Conservation (phyloP, 2,797 vertebrate genomes). For the Champsocephalus gunnari region DNA sequence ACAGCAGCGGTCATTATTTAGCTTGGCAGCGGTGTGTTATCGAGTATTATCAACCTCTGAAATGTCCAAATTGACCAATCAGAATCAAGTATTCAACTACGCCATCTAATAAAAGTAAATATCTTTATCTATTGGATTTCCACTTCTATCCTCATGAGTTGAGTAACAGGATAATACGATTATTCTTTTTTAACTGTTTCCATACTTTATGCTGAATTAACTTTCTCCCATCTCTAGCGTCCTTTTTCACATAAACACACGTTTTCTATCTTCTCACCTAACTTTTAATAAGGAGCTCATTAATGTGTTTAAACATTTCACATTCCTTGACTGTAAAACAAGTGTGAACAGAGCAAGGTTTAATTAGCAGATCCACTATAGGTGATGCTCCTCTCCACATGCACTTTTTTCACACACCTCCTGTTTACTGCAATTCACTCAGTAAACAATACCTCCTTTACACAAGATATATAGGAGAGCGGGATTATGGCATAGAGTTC, state of each 20-base stretch:
- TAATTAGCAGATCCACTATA: constrained; percentile 31
- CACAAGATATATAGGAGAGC: constrained; percentile 23
- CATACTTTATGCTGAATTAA: not conserved
- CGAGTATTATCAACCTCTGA: too few relatives aligned
- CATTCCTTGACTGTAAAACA: constrained; percentile 15
- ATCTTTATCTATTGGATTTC: constrained; percentile 9
- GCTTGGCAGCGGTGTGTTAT: too few relatives aligned
- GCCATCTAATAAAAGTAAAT: not conserved
- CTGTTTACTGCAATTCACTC: constrained; percentile 23
- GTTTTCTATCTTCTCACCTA: not conserved
- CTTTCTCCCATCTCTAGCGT: not conserved
- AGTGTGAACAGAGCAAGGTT: constrained; percentile 10
- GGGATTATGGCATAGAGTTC: constrained; percentile 23
- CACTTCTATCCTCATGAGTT: constrained; percentile 1
- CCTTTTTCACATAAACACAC: constrained; percentile 1
- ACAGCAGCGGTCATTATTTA: too few relatives aligned
- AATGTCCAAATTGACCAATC: too few relatives aligned
- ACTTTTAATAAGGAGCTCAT: constrained; percentile 21
- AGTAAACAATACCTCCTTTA: constrained; percentile 17
- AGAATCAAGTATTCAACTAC: too few relatives aligned
- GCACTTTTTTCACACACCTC: constrained; percentile 30
- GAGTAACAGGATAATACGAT: constrained; percentile 15
- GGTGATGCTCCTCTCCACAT: constrained; percentile 37
- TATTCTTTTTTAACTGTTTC: too few relatives aligned
- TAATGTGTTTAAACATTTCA: constrained; percentile 1